Evolutionary conservation across 1,140 invertebrate species (phyloP).

Genomic region (Homalodisca vitripennis): DNA sequence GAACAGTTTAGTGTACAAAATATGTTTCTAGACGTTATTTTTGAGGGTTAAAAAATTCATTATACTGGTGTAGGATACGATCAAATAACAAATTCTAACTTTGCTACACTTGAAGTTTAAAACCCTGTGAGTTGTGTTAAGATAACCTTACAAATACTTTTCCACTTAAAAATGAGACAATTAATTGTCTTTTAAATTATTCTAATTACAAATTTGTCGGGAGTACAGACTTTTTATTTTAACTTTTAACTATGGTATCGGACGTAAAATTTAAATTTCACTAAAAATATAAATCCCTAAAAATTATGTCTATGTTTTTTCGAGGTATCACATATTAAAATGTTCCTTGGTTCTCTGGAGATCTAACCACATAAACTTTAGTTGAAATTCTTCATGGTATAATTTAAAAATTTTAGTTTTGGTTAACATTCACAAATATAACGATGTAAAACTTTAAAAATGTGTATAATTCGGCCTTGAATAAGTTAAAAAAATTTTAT

Average conservation of each 20-base stretch:
- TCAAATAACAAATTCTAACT: constrained; percentile 16
- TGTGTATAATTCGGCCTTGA: constrained; percentile 2
- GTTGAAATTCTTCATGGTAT: constrained; percentile 1
- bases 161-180: background rate
- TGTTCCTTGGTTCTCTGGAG: constrained; percentile 3
- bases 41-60: constrained; percentile 10
- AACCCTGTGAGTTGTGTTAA: constrained; percentile 13
- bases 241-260: constrained; percentile 2
- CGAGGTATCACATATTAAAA: constrained; percentile 10
- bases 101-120: constrained; percentile 11
- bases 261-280: constrained; percentile 13
- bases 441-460: constrained; percentile 3
- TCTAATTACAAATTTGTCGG: background rate
- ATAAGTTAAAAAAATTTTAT: background rate
- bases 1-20: constrained; percentile 11
- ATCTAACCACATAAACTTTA: constrained; percentile 11
- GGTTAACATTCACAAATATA: background rate
- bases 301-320: background rate
- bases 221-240: constrained; percentile 1
- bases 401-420: background rate
- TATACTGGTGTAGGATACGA: background rate
- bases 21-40: constrained; percentile 7
- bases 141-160: background rate
- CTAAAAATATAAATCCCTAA: constrained; percentile 1
- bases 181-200: constrained; percentile 5